phyloP scores from a whole-genome alignment of 2,797 vertebrate species.

The Thamnophis elegans region DNA sequence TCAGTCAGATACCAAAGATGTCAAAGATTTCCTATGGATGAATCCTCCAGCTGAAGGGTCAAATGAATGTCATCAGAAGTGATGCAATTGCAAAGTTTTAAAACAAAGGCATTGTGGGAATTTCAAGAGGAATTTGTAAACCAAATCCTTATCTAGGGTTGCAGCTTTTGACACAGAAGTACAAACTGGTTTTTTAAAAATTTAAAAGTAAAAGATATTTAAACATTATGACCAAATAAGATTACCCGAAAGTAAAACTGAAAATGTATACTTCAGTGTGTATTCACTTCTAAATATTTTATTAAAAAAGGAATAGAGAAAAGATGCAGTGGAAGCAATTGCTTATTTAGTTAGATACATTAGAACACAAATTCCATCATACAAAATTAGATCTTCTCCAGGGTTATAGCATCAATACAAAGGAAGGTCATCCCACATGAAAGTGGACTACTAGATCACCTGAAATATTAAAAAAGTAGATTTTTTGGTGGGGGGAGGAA shows the following conservation, averaged over 20 bases:
- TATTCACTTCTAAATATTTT: not conserved
- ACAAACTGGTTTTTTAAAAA: not conserved
- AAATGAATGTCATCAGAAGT: not conserved
- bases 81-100: conserved; percentile 9
- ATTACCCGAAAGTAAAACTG: not conserved
- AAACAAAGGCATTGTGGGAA: not conserved
- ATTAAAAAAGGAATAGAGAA: not conserved
- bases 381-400: not conserved
- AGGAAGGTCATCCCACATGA: not conserved
- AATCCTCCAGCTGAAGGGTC: conserved; percentile 22
- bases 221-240: not conserved
- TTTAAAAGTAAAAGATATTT: not conserved
- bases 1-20: conserved; percentile 51
- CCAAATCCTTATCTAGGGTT: conserved; percentile 6
- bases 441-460: not conserved
- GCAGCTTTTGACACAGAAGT: not conserved
- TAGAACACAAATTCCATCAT: not conserved
- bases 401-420: not conserved
- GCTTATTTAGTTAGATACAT: not conserved
- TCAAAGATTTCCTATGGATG: conserved; percentile 44
- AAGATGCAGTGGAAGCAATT: accelerated
- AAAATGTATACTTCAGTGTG: not conserved
- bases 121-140: conserved; percentile 2
- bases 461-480: not conserved
- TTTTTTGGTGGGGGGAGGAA: not conserved